Evolutionary conservation across 2,888 invertebrate species (phyloP), one percentile per base, ranked within the genome.

Genomic region (Cylloceria caligata): DNA sequence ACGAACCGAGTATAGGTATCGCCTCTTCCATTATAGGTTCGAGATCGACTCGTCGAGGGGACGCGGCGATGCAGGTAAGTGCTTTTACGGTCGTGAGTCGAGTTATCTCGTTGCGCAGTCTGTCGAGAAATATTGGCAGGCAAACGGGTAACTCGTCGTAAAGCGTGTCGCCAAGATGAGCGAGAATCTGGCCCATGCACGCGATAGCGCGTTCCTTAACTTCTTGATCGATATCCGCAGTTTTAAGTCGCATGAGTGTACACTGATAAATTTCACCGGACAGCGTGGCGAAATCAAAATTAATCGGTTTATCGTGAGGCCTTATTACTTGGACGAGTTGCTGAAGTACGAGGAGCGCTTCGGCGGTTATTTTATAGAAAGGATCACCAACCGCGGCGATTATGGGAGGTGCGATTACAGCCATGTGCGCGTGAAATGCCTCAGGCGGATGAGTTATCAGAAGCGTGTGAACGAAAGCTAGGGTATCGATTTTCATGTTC

Each of bases 331-430:
- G 97, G 27, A 99, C 98, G 80, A 99, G 94, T 85, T 98, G 97
- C 92, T 99, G 99, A 83, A 99, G 94, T 19, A 99, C 99, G 27
- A 97, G 94, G 73, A 99, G 94, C 1, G 99, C 99, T 93, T 99
- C 99, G 0, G 99, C 99, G 1, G 98, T 98, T 88, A 99, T 99
- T 94, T 99, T 99, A 94, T 99, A 99, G 94, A 99, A 99, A 57
- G 96, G 96, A 94, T 99, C 99, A 71, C 96, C 96, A 27, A 99
- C 98, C 45, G 98, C 97, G 80, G 96, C 94, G 64, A 98, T 96
- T 64, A 99, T 96, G 3, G 98, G 96, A 9, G 97, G 97, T 83
- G 97, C 95, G 52, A 98, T 93, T 30, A 96, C 95, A 1, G 95
- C 94, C 92, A 97, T 96, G 92, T 97, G 97, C 3, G 95, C 95